Conservation (phyloP, 2,888 invertebrate genomes). For the Drosophila nr. perissopoda region DNA sequence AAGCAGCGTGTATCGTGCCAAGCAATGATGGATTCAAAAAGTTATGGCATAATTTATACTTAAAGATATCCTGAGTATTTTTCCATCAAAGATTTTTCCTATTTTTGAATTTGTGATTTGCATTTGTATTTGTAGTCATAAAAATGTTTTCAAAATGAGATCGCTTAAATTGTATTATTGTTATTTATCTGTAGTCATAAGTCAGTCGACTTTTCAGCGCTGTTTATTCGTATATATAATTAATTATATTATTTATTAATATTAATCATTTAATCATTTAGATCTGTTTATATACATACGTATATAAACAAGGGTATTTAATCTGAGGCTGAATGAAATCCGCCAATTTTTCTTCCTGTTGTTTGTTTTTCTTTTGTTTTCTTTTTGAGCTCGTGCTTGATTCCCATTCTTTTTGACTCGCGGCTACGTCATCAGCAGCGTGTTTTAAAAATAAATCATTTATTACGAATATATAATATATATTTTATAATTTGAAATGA, state of each 20-base stretch:
- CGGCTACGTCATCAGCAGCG: conserved; percentile 47
- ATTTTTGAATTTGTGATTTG: neutral
- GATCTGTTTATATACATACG: neutral
- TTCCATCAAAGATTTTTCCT: neutral
- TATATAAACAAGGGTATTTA: conserved; percentile 8
- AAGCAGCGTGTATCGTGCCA: neutral
- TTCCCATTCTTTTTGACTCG: conserved; percentile 28
- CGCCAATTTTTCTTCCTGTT: neutral
- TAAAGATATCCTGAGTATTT: neutral
- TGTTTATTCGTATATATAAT: neutral
- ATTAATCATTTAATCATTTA: neutral
- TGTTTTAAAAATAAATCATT: conserved; percentile 68
- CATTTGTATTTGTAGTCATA: neutral
- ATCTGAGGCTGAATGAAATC: neutral
- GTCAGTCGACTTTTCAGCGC: neutral
- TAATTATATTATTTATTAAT: neutral
- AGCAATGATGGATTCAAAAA: neutral
- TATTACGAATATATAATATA: conserved; percentile 12
- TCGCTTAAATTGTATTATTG: neutral
- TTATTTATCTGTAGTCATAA: neutral
- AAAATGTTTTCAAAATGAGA: neutral
- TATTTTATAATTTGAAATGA: conserved; percentile 28
- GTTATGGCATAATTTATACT: neutral
- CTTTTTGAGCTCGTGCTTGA: conserved; percentile 41
- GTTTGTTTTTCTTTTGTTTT: conserved; percentile 13